Evolutionary conservation across 2,113 vertebrate genomes (phyloP), one percentile per base, ranked within the genome.

Genomic region (Larimichthys polyactis): DNA sequence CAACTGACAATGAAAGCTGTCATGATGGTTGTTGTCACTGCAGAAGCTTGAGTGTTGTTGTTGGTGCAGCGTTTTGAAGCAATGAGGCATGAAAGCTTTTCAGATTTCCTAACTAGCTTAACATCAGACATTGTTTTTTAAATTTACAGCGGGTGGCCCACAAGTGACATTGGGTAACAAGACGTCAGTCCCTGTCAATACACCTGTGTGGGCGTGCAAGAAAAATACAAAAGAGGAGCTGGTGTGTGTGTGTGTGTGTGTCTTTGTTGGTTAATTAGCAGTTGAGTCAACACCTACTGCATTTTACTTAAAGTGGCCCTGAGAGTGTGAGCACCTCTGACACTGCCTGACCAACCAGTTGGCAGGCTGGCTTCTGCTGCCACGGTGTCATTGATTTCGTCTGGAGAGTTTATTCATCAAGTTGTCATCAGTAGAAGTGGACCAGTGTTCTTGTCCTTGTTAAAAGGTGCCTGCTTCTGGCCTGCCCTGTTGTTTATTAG

Each of bases 361-460:
- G 82, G 72, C 70, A 43, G 79, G 58, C 49, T 22, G 65, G 70
- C 73, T 49, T 7, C 86, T 52, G 57, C n/a, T 71, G 78, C 80
- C 11, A 11, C 40, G 64, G 78, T 71, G 66, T 81, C 86, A 91
- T 92, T 51, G 88, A 91, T 93, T 40, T 89, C 48, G 67, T 79
- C 63, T 54, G 52, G 76, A 81, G 78, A 86, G 89, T 93, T 89
- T 85, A 85, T 91, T 91, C 71, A 91, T 92, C 87, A 92, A 88
- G 75, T 74, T 91, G 82, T 90, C 89, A 81, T 88, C 73, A 29
- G 60, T 81, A 81, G 78, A 87, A 83, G 84, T 79, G 78, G 75
- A 82, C 77, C 69, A 17, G 77, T 82, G 82, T 90, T 84, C 52
- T 79, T 82, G 71, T 84, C 69, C 83, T 83, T 84, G 74, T 91